These are phyloP conservation scores for Chaetodon trifascialis DNA, from an alignment of 2,113 vertebrate species.

Conservation along the genomic window DNA sequence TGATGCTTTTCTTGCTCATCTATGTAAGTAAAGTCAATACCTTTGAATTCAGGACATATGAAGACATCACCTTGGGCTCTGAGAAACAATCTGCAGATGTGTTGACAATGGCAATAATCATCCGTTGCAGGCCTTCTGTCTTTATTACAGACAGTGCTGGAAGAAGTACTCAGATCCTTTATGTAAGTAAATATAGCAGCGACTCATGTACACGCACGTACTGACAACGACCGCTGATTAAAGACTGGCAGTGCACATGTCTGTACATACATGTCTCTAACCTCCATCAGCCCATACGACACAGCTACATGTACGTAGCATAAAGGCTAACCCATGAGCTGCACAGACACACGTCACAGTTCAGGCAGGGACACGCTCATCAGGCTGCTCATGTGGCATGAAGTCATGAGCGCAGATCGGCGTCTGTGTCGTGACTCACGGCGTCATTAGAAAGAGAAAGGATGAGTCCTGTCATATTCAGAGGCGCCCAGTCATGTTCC, in stretches of 20 bases:
- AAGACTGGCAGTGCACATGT: not conserved
- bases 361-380: not conserved
- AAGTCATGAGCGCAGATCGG: conserved; percentile 14
- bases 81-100: too few relatives aligned
- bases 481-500: not conserved
- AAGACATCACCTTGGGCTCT: too few relatives aligned
- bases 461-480: not conserved
- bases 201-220: not conserved
- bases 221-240: too few relatives aligned
- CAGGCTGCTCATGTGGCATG: not conserved
- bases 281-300: not conserved
- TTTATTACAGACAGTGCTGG: too few relatives aligned
- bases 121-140: too few relatives aligned
- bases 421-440: conserved; percentile 22
- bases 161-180: too few relatives aligned
- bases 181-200: too few relatives aligned
- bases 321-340: not conserved
- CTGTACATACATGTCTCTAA: not conserved
- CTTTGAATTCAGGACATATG: too few relatives aligned
- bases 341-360: not conserved
- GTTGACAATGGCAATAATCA: too few relatives aligned
- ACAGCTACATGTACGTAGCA: not conserved
- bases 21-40: too few relatives aligned
- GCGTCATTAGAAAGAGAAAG: conserved; percentile 10
- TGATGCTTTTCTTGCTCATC: too few relatives aligned